Conservation (phyloP, 2,888 invertebrate genomes). For the Andrena marginata region DNA sequence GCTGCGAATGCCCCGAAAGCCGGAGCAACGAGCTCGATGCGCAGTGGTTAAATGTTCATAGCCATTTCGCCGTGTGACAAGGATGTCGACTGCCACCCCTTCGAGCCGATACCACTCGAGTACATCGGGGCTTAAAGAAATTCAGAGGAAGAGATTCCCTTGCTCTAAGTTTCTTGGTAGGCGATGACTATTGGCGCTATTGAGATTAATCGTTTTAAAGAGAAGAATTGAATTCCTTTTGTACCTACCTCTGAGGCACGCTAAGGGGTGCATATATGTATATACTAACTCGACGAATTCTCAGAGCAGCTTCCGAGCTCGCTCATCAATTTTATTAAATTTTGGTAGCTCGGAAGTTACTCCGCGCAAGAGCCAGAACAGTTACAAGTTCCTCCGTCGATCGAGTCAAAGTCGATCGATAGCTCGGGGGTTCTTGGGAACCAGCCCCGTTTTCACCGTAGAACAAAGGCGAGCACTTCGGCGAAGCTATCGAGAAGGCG, state of each 20-base stretch:
- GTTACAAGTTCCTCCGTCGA: constrained; percentile 6
- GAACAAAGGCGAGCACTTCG: not conserved
- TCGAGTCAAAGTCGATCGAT: constrained; percentile 11
- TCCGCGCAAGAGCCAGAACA: not conserved
- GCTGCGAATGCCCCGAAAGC: constrained; percentile 32
- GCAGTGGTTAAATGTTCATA: constrained; percentile 41
- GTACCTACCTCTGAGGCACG: too few species aligned
- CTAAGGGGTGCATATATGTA: too few species aligned
- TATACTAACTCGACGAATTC: too few species aligned
- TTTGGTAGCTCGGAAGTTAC: not conserved
- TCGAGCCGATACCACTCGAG: not conserved
- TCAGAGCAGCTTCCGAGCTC: too few species aligned
- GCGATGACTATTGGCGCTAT: not conserved
- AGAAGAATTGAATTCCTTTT: not conserved
- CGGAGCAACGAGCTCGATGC: not conserved
- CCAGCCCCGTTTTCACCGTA: not conserved
- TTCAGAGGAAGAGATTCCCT: not conserved
- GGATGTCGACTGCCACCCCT: not conserved
- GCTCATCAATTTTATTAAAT: not conserved
- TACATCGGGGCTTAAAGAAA: not conserved
- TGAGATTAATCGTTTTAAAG: not conserved
- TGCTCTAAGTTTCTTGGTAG: not conserved
- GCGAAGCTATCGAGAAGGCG: constrained; percentile 3
- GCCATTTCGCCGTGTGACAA: not conserved
- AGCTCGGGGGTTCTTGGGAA: not conserved